These are phyloP conservation scores for Gallirallus australis DNA, from an alignment of 2,797 vertebrate genomes.

Conservation along the genomic window DNA sequence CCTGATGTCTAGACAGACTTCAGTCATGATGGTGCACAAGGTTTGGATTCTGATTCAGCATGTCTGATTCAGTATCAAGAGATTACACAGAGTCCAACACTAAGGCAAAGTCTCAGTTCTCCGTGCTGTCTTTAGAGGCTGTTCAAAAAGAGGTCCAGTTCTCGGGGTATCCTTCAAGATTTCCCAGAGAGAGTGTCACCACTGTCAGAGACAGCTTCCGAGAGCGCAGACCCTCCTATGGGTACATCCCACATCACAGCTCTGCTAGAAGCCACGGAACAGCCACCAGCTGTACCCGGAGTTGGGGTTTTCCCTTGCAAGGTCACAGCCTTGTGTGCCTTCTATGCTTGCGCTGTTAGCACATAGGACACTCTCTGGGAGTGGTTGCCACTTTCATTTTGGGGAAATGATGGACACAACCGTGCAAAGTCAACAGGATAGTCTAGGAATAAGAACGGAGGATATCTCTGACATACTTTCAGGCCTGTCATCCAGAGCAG, in stretches of 20 bases:
- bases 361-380: too few relatives aligned
- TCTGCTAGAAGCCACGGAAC: neutral
- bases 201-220: neutral
- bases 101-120: neutral
- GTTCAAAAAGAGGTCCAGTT: neutral
- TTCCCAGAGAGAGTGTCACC: fast-evolving
- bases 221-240: neutral
- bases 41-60: neutral
- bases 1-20: neutral
- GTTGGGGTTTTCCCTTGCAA: neutral
- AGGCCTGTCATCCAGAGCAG: neutral
- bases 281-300: fast-evolving
- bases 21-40: fast-evolving
- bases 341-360: neutral
- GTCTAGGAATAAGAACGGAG: neutral
- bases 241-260: neutral
- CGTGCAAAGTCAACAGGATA: neutral
- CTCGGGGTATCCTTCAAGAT: neutral
- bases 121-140: neutral
- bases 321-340: fast-evolving
- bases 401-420: fast-evolving
- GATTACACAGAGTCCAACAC: neutral
- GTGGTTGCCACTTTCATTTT: fast-evolving
- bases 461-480: neutral
- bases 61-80: neutral